A percentile compares a stretch with the other conserved stretches of the same genome.
These are phyloP conservation scores for Anguilla pacifica DNA, from an alignment of 2,797 vertebrate species.

Conservation along the genomic window DNA sequence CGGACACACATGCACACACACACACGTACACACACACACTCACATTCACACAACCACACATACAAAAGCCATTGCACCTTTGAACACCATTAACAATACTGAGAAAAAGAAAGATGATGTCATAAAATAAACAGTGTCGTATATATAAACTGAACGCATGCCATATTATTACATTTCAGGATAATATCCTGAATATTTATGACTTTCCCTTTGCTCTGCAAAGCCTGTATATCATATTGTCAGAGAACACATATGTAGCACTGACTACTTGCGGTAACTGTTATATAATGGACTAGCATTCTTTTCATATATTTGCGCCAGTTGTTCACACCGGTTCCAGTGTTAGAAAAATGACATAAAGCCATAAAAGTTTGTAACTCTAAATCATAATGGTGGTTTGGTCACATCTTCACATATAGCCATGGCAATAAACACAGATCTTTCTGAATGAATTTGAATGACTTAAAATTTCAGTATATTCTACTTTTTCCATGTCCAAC, in stretches of 20 bases:
- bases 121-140: no score
- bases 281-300: background rate
- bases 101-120: background rate
- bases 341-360: background rate
- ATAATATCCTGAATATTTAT: background rate
- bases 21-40: background rate
- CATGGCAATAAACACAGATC: background rate
- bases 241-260: background rate
- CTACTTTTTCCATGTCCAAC: background rate
- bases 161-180: background rate
- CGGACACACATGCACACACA: background rate
- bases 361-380: background rate
- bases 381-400: background rate
- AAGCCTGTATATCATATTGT: background rate
- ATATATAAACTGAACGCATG: background rate
- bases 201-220: background rate
- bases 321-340: background rate
- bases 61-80: background rate
- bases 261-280: background rate
- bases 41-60: background rate
- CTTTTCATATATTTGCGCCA: background rate
- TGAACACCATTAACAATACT: background rate
- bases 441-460: background rate
- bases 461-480: background rate
- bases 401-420: background rate